Base-by-base conservation (phyloP, 1,140 invertebrate genomes). In the Drosophila rhopaloa region DNA sequence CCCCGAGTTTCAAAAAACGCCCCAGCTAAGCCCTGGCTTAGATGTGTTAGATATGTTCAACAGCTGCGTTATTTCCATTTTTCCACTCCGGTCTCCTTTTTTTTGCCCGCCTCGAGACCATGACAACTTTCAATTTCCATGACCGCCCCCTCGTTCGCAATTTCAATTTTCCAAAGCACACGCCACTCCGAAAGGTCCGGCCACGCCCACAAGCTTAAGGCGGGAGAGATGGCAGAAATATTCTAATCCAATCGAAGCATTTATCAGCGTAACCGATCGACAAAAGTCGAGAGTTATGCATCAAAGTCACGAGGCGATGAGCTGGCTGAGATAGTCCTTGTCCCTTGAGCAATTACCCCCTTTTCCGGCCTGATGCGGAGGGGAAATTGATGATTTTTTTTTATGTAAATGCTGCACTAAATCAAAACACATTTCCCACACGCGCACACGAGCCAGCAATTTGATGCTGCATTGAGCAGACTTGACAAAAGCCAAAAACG, bases 21-120 rank as follows among this genome's bases (percentile, higher is more conserved):
- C 62, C 54, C 46, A 29, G 76, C 71, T 88, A 89, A 86, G 82
- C 84, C 84, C 27, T 44, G 72, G 72, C 83, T 86, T 86, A 88
- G 82, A 86, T 86, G 80, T 86, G 82, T 86, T 86, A 83, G 83
- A 86, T 88, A 75, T 89, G 84, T 83, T 86, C 84, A 86, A 86
- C 83, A 86, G 84, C 83, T 86, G 83, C 79, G 83, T 65, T 86
- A 76, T 86, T 86, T 77, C 73, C 61, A 76, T 76, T 76, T 76
- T 76, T 76, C 48, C 29, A 37, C 46, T 72, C 44, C 27, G 24
- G 35, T 50, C 38, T 38, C 13, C 37, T 61, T 53, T 37, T 50
- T 46, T 50, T 77, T 46, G 27, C 54, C 50, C 56, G 46, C 37
- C 54, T 27, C 55, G 58, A 81, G 79, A 54, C 62, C 59, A 79